Evolutionary conservation across 2,888 invertebrate genomes (phyloP).

Genomic region (Gastracanthus pulcherrimus): DNA sequence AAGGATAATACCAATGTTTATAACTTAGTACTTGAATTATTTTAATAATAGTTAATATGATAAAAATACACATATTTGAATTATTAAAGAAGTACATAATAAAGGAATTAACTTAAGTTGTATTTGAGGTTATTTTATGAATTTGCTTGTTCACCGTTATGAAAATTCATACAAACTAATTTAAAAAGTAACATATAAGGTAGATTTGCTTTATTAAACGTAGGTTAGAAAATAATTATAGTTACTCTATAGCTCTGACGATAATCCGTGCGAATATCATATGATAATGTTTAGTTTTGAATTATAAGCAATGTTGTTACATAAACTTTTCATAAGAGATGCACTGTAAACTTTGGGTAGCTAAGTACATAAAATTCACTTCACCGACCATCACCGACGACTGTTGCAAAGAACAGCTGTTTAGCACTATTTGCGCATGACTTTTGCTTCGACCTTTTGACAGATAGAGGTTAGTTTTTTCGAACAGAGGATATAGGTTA

Average conservation of each 20-base stretch:
- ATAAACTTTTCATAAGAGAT: not conserved
- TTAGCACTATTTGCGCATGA: not conserved
- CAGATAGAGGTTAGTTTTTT: not conserved
- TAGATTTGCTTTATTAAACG: not conserved
- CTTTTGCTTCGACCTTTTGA: not conserved
- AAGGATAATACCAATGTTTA: no score
- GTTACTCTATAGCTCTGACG: not conserved
- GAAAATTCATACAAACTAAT: not conserved
- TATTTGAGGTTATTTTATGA: not conserved
- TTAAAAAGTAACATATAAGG: not conserved
- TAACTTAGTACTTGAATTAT: no score
- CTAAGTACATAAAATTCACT: not conserved
- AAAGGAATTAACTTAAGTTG: not conserved
- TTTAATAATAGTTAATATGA: no score
- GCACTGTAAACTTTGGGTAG: not conserved
- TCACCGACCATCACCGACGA: not conserved
- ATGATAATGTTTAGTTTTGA: not conserved
- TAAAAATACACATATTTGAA: not conserved
- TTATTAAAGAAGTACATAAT: not conserved
- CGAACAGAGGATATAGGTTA: no score
- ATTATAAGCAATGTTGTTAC: not conserved
- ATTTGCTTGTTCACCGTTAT: not conserved
- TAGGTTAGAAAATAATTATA: slow-evolving; percentile 1
- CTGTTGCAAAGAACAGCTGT: slow-evolving; percentile 31
- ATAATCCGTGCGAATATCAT: not conserved